Conservation (phyloP, 1,140 invertebrate genomes). For the Alviniconcha marisindica region DNA sequence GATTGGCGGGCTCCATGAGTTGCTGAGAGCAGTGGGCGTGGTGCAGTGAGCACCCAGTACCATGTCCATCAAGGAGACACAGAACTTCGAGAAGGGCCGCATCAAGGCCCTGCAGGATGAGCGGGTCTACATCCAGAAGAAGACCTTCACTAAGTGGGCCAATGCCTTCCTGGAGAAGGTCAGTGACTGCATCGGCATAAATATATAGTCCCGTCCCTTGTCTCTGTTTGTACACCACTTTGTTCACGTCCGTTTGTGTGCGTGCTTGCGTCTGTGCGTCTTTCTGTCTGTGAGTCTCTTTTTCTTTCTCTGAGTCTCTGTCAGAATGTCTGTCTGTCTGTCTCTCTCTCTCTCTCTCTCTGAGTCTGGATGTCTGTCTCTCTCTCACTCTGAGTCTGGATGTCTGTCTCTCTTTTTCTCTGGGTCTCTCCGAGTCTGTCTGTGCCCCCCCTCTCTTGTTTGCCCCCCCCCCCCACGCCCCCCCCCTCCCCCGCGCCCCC, state of each 20-base stretch:
- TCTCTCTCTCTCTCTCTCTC: constrained; percentile 30
- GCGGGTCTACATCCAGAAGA: constrained; percentile 98
- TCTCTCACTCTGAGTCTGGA: not conserved
- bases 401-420: not conserved
- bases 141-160: constrained; percentile 99
- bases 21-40: too few species aligned
- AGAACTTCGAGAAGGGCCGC: constrained; percentile 95
- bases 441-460: not conserved
- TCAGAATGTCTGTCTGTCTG: constrained; percentile 14
- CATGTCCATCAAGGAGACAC: constrained; percentile 65
- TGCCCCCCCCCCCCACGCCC: too few species aligned
- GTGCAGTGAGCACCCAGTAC: not conserved
- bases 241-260: not conserved
- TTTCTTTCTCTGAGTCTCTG: not conserved
- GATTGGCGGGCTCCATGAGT: too few species aligned
- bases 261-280: not conserved
- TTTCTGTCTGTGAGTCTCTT: not conserved
- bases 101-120: constrained; percentile 98
- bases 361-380: not conserved
- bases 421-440: not conserved
- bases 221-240: not conserved
- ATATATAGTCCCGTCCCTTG: not conserved
- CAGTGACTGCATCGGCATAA: constrained; percentile 55
- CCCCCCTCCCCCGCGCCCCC: not conserved
- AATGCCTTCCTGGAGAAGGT: constrained; percentile 98